Conservation (phyloP, 64 coral and sea anemone genomes). For the Montipora foliosa region DNA sequence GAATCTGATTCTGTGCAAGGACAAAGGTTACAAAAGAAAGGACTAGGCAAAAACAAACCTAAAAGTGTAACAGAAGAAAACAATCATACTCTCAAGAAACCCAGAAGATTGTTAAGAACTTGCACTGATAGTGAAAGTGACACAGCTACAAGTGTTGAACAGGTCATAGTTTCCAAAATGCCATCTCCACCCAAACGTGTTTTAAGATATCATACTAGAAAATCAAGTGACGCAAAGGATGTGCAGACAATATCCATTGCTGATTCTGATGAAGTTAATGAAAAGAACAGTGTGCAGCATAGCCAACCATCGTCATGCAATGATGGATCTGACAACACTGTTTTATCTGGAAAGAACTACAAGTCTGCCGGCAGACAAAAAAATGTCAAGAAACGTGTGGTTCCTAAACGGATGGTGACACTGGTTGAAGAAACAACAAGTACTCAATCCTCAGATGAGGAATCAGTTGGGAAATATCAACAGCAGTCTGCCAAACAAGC, state of each 20-base stretch:
- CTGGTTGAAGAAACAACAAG: not conserved
- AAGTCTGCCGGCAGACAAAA: not conserved
- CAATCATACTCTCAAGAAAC: not conserved
- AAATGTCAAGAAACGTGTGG: not conserved
- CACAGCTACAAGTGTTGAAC: not conserved
- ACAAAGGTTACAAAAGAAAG: not conserved
- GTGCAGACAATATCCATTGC: not conserved
- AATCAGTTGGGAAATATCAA: not conserved
- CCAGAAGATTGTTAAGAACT: not conserved
- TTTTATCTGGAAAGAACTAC: not conserved
- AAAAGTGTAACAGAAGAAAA: not conserved
- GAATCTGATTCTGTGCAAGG: not conserved
- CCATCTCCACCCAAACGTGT: constrained; percentile 22
- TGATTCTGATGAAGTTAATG: not conserved
- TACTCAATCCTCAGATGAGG: constrained; percentile 6
- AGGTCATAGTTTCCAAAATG: not conserved
- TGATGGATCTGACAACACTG: not conserved
- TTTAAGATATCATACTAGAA: constrained; percentile 6
- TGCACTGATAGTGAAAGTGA: not conserved
- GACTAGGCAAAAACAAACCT: not conserved
- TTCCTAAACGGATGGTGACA: not conserved
- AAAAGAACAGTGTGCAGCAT: not conserved
- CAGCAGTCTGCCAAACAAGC: not conserved
- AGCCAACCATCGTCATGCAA: not conserved
- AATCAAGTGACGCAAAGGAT: not conserved